phyloP scores from a whole-genome alignment of 2,113 vertebrate species.

The Dromas ardeola region DNA sequence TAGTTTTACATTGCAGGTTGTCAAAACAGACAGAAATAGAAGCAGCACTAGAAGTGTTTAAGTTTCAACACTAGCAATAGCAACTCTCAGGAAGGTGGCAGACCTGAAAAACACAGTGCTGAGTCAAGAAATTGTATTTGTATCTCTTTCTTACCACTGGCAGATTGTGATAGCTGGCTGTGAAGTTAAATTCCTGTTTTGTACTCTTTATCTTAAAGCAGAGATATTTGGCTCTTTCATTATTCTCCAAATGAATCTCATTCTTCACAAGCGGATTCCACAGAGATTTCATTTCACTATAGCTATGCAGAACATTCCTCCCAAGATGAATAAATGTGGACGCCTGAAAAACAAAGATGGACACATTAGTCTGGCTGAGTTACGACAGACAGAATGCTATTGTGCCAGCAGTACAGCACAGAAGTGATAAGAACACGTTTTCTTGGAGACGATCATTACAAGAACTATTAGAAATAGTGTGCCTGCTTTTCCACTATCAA shows the following conservation, averaged over 20 bases:
- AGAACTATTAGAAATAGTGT: neutral
- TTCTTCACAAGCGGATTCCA: conserved; percentile 79
- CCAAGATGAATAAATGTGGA: conserved; percentile 68
- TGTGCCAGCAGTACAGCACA: neutral
- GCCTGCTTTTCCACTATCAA: neutral
- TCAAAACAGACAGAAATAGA: neutral
- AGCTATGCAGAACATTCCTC: conserved; percentile 75
- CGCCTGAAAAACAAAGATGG: conserved; percentile 64
- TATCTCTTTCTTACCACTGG: conserved; percentile 69
- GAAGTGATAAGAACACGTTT: neutral
- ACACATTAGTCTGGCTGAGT: neutral
- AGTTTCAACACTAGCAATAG: neutral
- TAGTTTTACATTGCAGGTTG: neutral
- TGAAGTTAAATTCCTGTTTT: conserved; percentile 78
- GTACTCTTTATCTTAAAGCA: conserved; percentile 74
- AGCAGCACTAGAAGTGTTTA: neutral
- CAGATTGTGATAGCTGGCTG: conserved; percentile 66
- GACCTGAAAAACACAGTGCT: neutral
- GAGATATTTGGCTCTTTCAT: conserved; percentile 70
- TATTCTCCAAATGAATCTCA: conserved; percentile 76
- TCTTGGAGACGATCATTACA: neutral
- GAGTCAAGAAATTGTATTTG: neutral
- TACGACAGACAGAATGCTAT: neutral
- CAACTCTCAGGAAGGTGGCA: neutral
- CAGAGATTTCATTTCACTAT: conserved; percentile 74